A percentile compares a stretch with the other conserved stretches of the same genome.
Conservation (phyloP, 1,140 invertebrate genomes). For the Trachymyrmex septentrionalis region DNA sequence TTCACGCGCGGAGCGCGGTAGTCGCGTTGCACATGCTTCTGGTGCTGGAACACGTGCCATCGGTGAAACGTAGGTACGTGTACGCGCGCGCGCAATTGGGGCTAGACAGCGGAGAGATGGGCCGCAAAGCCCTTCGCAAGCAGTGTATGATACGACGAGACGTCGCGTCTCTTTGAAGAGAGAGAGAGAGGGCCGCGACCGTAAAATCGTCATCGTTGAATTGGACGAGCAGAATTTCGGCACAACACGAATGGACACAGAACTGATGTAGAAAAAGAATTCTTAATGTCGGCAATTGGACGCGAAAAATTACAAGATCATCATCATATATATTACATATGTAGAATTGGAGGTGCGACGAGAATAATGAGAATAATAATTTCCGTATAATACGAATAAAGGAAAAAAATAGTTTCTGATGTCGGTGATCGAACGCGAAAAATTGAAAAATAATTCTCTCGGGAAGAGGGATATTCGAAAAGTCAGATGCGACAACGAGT, state of each 20-base stretch:
- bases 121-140: background rate
- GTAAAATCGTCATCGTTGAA: background rate
- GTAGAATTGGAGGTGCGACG: background rate
- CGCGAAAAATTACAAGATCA: background rate
- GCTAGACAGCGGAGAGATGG: slow-evolving; percentile 10
- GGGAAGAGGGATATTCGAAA: background rate
- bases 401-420: background rate
- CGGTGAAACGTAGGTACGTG: slow-evolving; percentile 26
- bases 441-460: background rate
- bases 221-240: background rate
- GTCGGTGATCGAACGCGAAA: background rate
- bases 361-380: no score
- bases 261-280: background rate
- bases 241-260: background rate
- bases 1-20: slow-evolving; percentile 47
- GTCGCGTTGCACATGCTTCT: slow-evolving; percentile 53
- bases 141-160: background rate
- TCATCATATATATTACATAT: background rate
- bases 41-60: slow-evolving; percentile 56
- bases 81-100: slow-evolving; percentile 32
- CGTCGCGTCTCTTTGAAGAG: background rate
- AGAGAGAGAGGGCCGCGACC: no score
- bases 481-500: background rate
- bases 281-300: background rate
- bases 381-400: no score